Evolutionary conservation across 2,113 vertebrate genomes (phyloP), one percentile per base, ranked within the genome.

Genomic region (Pygoscelis antarcticus): DNA sequence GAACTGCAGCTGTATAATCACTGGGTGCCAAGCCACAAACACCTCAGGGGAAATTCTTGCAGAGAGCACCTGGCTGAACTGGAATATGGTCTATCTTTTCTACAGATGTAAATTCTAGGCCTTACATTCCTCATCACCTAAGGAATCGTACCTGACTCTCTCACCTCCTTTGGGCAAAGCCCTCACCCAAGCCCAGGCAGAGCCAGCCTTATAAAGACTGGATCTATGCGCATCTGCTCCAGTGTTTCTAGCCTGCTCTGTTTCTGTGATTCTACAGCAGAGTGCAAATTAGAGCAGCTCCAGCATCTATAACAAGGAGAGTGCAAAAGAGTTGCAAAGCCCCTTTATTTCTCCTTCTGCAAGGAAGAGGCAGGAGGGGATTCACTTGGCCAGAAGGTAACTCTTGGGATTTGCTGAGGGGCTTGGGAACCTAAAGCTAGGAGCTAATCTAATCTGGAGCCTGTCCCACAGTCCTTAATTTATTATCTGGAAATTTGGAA

Each of bases 401-500:
- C 44, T 61, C 83, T 29, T 66, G 68, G 84, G 60, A 70, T 86
- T 85, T 94, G 32, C 42, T 0, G 4, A 66, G 55, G 61, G 18
- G 51, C 51, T 93, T 89, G 79, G 60, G 76, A 92, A 92, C 58
- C 75, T 51, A 83, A 85, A 90, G 29, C 27, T 66, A 12, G 60
- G 76, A 96, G 68, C 46, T 77, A 72, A 93, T 90, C 74, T 95
- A 62, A 75, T 74, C 71, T 82, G 83, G 60, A 87, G 32, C 42
- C 77, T 92, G 46, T 86, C 83, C 51, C 85, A 68, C 69, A 81
- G 68, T 27, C 84, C 66, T 80, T 84, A 77, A 89, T 92, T 90
- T 95, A 89, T 78, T 88, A 90, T 74, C 80, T 94, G 81, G 81
- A 88, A 80, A 75, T 93, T 38, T 74, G 87, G 92, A 95, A 94